phyloP scores from a whole-genome alignment of 2,888 invertebrate species.

The Girardia tigrina region DNA sequence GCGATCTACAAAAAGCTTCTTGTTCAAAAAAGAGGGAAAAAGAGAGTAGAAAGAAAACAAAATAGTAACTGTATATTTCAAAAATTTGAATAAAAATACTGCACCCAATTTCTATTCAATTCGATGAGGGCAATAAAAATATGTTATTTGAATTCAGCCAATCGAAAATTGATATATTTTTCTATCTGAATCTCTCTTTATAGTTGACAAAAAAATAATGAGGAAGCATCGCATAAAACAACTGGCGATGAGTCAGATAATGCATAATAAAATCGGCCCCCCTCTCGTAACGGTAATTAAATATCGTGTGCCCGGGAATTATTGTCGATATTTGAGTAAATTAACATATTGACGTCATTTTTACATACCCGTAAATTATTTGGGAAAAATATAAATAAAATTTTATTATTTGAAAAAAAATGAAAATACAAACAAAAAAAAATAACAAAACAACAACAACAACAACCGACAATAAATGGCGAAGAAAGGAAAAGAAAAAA shows the following conservation, averaged over 20 bases:
- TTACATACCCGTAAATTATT: too few relatives aligned
- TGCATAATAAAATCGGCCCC: not conserved
- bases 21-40: not conserved
- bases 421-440: too few relatives aligned
- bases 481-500: too few relatives aligned
- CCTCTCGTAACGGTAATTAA: conserved; percentile 15
- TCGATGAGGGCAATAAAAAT: conserved; percentile 23
- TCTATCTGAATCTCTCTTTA: conserved; percentile 10
- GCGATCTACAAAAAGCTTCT: too few relatives aligned
- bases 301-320: not conserved
- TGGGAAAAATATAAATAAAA: too few relatives aligned
- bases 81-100: conserved; percentile 12
- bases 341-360: conserved; percentile 14
- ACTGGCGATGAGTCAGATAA: not conserved
- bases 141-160: conserved; percentile 20
- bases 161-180: not conserved
- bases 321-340: conserved; percentile 23
- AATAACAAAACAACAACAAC: too few relatives aligned
- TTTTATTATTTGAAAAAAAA: too few relatives aligned
- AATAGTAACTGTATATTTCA: not conserved
- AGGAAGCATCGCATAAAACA: conserved; percentile 23
- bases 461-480: too few relatives aligned
- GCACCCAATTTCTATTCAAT: conserved; percentile 23
- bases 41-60: not conserved
- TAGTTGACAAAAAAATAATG: conserved; percentile 23